These are phyloP conservation scores for Caenorhabditis brenneri DNA, from an alignment of 1,140 invertebrate species.

Conservation along the genomic window DNA sequence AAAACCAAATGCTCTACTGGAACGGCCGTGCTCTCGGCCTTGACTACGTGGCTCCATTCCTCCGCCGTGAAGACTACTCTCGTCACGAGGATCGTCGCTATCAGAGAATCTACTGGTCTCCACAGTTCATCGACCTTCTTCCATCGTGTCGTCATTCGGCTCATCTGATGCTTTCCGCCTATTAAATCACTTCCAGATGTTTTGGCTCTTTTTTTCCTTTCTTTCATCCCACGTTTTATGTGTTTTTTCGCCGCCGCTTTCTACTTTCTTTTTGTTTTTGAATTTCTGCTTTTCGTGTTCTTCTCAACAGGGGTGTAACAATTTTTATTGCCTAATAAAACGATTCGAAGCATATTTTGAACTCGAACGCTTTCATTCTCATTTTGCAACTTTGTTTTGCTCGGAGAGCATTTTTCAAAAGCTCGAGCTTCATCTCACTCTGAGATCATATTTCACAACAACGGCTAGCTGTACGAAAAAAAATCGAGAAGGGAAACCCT, in stretches of 20 bases:
- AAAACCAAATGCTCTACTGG: constrained; percentile 49
- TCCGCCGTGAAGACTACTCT: constrained; percentile 30
- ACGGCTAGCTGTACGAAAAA: no score
- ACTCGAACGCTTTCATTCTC: no score
- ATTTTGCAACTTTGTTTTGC: no score
- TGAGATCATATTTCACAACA: no score
- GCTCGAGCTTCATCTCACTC: no score
- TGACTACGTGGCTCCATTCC: constrained; percentile 45
- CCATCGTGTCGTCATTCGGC: constrained; percentile 46
- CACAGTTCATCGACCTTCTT: constrained; percentile 42
- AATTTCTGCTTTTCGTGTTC: not conserved
- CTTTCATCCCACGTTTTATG: no score
- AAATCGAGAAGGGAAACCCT: no score
- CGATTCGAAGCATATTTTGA: constrained; percentile 14
- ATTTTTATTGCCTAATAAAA: not conserved
- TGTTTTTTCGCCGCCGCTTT: not conserved
- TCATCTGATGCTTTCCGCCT: constrained; percentile 50
- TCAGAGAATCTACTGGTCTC: constrained; percentile 50
- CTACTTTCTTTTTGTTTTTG: not conserved
- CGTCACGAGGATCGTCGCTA: constrained; percentile 44
- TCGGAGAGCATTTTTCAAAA: no score
- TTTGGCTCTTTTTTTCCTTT: not conserved
- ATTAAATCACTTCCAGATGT: constrained; percentile 42
- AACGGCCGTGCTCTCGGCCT: constrained; percentile 31
- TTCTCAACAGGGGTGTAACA: constrained; percentile 19